Evolutionary conservation across 2,113 vertebrate genomes (phyloP).

Genomic region (Acrocephalus kingi): DNA sequence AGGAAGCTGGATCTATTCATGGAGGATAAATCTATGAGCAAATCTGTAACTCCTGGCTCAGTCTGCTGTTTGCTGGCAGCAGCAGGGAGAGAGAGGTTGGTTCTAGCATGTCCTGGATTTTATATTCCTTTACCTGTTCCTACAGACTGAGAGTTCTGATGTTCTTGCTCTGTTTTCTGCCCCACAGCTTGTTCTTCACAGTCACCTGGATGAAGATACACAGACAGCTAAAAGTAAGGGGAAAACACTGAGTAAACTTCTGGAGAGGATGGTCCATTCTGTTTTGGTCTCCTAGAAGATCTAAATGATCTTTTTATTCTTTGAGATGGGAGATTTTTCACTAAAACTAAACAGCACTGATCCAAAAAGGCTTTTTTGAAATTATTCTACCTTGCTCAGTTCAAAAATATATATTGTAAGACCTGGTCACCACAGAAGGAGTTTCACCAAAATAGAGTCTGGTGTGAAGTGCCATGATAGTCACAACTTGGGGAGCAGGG

Average conservation of each 20-base stretch:
- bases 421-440: neutral
- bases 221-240: conserved; percentile 64
- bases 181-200: conserved; percentile 61
- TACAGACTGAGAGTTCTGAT: neutral
- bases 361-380: neutral
- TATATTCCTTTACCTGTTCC: neutral
- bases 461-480: neutral
- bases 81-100: neutral
- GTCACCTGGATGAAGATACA: conserved; percentile 58
- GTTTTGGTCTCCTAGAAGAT: neutral
- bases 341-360: neutral
- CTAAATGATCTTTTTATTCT: neutral
- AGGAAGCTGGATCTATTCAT: neutral
- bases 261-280: neutral
- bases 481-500: neutral
- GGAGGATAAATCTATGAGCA: neutral
- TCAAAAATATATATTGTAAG: neutral
- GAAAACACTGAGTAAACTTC: neutral
- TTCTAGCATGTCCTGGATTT: neutral
- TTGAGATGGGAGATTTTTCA: neutral
- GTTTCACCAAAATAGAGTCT: neutral
- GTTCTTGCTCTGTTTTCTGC: conserved; percentile 2
- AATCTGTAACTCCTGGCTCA: neutral
- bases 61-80: neutral
- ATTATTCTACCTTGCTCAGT: neutral